Percentiles rank a stretch among this genome's conserved stretches.
Conservation (phyloP, 2,888 invertebrate species). For the Drosophila borealis region DNA sequence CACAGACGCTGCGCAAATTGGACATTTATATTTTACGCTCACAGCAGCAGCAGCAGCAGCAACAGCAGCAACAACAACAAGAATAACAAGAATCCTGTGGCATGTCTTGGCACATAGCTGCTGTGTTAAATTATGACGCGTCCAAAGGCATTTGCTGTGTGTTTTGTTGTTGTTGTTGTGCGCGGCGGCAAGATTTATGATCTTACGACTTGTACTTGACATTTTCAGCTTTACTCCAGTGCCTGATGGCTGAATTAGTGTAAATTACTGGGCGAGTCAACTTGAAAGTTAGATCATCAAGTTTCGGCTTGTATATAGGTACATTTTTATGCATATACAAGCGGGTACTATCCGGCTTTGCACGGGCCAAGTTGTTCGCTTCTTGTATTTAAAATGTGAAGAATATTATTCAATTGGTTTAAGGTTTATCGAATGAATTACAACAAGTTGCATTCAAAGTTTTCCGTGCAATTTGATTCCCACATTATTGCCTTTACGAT, state of each 20-base stretch:
- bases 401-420: too few relatives aligned
- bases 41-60: slow-evolving; percentile 32
- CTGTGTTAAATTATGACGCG: slow-evolving; percentile 65
- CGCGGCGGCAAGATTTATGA: slow-evolving; percentile 67
- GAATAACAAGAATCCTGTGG: slow-evolving; percentile 34
- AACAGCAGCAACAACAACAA: slow-evolving; percentile 13
- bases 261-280: slow-evolving; percentile 52
- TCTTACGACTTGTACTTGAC: slow-evolving; percentile 70
- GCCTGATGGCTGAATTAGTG: slow-evolving; percentile 62
- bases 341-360: too few relatives aligned
- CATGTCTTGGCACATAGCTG: slow-evolving; percentile 47
- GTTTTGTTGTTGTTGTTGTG: slow-evolving; percentile 29
- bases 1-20: slow-evolving; percentile 75
- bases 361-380: too few relatives aligned
- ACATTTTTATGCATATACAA: background rate
- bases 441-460: too few relatives aligned
- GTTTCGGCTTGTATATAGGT: slow-evolving; percentile 1
- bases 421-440: too few relatives aligned
- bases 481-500: too few relatives aligned
- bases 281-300: slow-evolving; percentile 48
- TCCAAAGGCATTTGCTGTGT: slow-evolving; percentile 42
- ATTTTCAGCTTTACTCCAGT: slow-evolving; percentile 41
- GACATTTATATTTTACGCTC: slow-evolving; percentile 76
- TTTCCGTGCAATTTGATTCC: too few relatives aligned
- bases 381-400: too few relatives aligned